Percentiles rank a stretch among this genome's conserved stretches.
Conservation (phyloP, 2,888 invertebrate species). For the Sisyra terminalis region DNA sequence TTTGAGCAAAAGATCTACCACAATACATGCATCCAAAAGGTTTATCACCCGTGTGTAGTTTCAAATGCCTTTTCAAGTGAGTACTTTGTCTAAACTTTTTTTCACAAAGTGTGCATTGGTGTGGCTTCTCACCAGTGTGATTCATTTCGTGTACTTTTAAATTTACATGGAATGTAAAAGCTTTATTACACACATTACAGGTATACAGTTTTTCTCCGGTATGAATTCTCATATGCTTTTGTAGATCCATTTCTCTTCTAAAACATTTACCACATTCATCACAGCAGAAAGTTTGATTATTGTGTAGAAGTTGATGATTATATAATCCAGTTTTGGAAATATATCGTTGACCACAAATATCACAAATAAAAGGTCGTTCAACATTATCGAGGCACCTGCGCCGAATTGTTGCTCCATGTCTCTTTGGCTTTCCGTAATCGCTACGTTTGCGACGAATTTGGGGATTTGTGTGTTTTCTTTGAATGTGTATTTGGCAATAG, state of each 20-base stretch:
- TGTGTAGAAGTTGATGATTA: not conserved
- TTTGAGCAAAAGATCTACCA: constrained; percentile 12
- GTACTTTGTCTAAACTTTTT: constrained; percentile 10
- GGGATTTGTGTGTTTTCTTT: not conserved
- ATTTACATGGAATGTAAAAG: constrained; percentile 18
- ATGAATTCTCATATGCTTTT: constrained; percentile 17
- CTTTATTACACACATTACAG: constrained; percentile 18
- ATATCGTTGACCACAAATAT: constrained; percentile 1
- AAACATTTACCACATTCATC: no score
- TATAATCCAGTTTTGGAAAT: not conserved
- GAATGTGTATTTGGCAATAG: constrained; percentile 7
- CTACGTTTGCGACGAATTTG: no score
- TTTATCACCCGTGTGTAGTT: constrained; percentile 12
- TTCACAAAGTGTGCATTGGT: constrained; percentile 12
- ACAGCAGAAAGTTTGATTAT: no score
- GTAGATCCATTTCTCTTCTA: constrained; percentile 18
- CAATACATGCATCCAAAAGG: constrained; percentile 12
- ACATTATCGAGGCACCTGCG: not conserved
- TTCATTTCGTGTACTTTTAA: constrained; percentile 19
- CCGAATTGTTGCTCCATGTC: no score
- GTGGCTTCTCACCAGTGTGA: constrained; percentile 20
- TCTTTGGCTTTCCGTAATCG: not conserved
- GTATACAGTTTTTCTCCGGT: constrained; percentile 18
- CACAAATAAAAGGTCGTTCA: not conserved
- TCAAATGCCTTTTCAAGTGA: constrained; percentile 12